These are phyloP conservation scores for Taurulus bubalis DNA, from an alignment of 2,113 vertebrate species.

Conservation along the genomic window DNA sequence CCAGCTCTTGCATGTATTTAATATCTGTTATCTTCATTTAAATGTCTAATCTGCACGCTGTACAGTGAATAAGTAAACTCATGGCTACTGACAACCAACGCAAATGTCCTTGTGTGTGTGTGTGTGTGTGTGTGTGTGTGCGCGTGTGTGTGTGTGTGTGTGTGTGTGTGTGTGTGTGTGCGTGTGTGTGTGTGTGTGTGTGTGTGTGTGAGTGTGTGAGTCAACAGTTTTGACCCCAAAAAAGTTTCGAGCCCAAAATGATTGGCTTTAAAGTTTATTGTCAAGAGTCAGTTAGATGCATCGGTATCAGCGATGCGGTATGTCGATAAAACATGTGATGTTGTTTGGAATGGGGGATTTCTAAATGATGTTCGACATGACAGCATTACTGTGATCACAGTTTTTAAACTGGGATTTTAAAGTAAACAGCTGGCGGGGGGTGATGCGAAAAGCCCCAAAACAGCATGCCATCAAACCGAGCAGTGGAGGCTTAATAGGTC, in stretches of 20 bases:
- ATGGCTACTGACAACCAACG: neutral
- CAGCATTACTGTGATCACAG: neutral
- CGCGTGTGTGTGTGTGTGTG: too few relatives aligned
- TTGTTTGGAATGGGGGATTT: neutral
- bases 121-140: neutral
- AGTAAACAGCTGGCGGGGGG: slow-evolving; percentile 1
- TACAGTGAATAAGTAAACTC: neutral
- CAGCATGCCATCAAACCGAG: neutral
- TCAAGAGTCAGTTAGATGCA: neutral
- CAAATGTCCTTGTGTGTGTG: neutral
- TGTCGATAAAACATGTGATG: neutral
- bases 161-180: slow-evolving; percentile 5
- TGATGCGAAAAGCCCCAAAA: neutral
- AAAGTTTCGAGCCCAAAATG: neutral
- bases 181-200: too few relatives aligned
- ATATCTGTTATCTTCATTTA: neutral
- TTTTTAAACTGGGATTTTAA: neutral
- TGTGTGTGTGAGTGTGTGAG: neutral
- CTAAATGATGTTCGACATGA: neutral
- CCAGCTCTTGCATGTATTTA: neutral
- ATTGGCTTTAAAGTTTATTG: neutral
- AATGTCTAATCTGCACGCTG: neutral
- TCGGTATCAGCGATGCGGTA: neutral
- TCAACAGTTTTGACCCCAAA: neutral
- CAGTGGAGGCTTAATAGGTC: neutral